Conservation (phyloP, 2,888 invertebrate species). For the Erannis defoliaria region DNA sequence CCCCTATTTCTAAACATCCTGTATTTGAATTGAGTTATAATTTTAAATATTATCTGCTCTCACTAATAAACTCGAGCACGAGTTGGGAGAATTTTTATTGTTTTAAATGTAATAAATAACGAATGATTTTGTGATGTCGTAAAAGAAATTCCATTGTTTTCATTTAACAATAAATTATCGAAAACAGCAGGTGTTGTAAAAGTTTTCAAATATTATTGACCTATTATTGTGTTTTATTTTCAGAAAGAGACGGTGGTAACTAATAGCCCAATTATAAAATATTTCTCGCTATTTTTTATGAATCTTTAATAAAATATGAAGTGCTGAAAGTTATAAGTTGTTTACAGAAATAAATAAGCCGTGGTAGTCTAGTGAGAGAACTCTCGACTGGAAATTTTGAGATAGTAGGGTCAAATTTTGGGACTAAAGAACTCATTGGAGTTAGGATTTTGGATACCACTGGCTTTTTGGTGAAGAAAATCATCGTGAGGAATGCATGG, state of each 20-base stretch:
- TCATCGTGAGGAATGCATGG: too few species aligned
- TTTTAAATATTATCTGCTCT: constrained; percentile 25
- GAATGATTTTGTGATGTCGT: constrained; percentile 49
- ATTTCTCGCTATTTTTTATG: constrained; percentile 21
- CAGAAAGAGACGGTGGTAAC: constrained; percentile 23
- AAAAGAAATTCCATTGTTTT: constrained; percentile 46
- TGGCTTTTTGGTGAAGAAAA: too few species aligned
- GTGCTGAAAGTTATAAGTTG: constrained; percentile 9
- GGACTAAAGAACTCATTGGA: too few species aligned
- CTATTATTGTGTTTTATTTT: constrained; percentile 39
- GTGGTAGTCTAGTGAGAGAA: too few species aligned
- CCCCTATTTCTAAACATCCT: neutral
- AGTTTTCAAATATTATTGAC: constrained; percentile 40
- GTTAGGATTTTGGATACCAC: too few species aligned
- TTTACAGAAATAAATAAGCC: neutral
- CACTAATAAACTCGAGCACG: constrained; percentile 16
- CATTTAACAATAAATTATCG: constrained; percentile 47
- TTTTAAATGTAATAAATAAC: constrained; percentile 42
- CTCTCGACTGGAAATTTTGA: too few species aligned
- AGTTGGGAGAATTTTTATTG: constrained; percentile 34
- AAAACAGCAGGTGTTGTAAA: constrained; percentile 44
- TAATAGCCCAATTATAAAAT: constrained; percentile 33
- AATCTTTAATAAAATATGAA: constrained; percentile 13
- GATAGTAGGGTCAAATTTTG: too few species aligned
- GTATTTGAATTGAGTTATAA: constrained; percentile 7